Evolutionary conservation across 2,113 vertebrate species (phyloP), one percentile per base, ranked within the genome.

Genomic region (Dasyornis broadbenti): DNA sequence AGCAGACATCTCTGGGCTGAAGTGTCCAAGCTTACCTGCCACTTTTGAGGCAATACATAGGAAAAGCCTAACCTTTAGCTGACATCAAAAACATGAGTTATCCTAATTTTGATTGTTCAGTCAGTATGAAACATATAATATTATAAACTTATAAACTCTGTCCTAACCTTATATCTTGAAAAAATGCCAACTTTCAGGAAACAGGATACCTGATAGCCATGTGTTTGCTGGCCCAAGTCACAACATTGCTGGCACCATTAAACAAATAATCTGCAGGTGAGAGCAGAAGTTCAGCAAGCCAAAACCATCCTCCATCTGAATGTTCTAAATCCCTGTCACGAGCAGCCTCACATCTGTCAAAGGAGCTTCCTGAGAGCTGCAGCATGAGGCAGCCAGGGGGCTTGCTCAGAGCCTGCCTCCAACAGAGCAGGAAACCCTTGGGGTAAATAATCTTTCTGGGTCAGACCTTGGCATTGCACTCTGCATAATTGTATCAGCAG

Each of bases 171-270:
- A 23, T 4, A 56, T 66, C 50, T 69, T 80, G 49, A 59, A 78
- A 89, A 89, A 63, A 90, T 33, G 40, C 35, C 60, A 65, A 39
- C 84, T 93, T 92, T 81, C 92, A 95, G 84, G 93, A 81, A 97
- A 89, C 63, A 33, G 60, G 50, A 73, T 88, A 52, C 59, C 37
- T 71, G 28, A 66, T 19, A 70, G 13, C 81, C 13, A 18, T 5
- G 33, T 65, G 22, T 83, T 92, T 96, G 63, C 82, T 95, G 91
- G 91, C 87, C 71, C 20, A 35, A 92, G 52, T 44, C 66, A 47
- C 45, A 57, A 42, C 37, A 56, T 45, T 92, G 30, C 90, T 94
- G 89, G 77, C 39, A 0, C 33, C 82, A 76, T 84, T 89, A 59
- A 53, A 65, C 89, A 87, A 73, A 83, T 44, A 82, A 94, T 54